Base-by-base conservation (phyloP, 2,888 invertebrate species). In the Ecliptopera silaceata region DNA sequence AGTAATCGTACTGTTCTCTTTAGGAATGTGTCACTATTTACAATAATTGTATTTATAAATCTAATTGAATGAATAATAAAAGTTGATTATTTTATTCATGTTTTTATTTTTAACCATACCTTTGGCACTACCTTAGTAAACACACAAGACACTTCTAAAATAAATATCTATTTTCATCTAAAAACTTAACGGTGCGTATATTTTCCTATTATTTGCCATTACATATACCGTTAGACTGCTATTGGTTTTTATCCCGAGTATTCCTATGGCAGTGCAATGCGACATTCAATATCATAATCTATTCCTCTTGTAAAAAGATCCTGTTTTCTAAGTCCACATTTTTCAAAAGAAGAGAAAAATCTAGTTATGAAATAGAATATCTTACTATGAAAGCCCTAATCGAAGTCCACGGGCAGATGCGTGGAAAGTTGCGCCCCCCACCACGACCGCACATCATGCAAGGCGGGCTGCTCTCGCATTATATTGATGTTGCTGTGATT, bases 401-500 rank as follows among this genome's bases (percentile, higher is more conserved):
- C 58, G 22, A 4, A 26, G 20, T 54, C 43, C 12, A 15, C 51
- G 50, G 64, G 54, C 45, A 64, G 20, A 63, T 68, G 66, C 6
- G 61, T 52, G 54, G 93, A 91, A 32, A 96, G 91, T 76, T 96
- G 96, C 71, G 95, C 94, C 72, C 93, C 93, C 97, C 97, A 97
- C 97, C 97, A 97, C 72, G 96, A 94, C 71, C 94, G 93, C 55
- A 97, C 95, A 84, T 97, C 97, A 69, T 93, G 92, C 68, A 96
- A 93, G 53, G 86, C 88, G 44, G 83, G 78, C 73, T 73, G 78
- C 64, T 66, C 75, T 60, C 67, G 69, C 63, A 61, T 56, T 36
- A 61, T 61, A 43, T 59, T 46, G 43, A 55, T 43, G 56, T 46
- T 55, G 48, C 61, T 56, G 63, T 60, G 59, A 65, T 64, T 67